Percentiles rank a stretch among this genome's conserved stretches.
These are phyloP conservation scores for Axea sp. DNA, from an alignment of 2,888 invertebrate genomes.

Conservation along the genomic window DNA sequence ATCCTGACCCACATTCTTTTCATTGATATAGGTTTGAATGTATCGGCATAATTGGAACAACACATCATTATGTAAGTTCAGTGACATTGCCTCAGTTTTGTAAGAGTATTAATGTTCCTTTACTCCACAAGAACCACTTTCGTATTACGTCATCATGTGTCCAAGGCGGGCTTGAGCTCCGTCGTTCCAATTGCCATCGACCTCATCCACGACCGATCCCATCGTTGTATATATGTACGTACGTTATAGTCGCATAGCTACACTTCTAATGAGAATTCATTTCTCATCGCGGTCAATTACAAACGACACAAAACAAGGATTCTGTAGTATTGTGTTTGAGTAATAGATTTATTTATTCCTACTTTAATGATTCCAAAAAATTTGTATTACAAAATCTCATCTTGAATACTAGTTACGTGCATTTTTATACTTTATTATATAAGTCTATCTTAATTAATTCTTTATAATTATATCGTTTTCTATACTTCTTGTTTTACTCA, in stretches of 20 bases:
- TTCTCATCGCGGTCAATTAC: conserved; percentile 52
- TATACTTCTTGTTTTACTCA: background rate
- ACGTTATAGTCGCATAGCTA: conserved; percentile 39
- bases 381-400: conserved; percentile 54
- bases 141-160: conserved; percentile 63
- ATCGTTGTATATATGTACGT: conserved; percentile 61
- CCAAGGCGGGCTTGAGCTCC: conserved; percentile 54
- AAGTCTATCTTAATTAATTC: conserved; percentile 4
- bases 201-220: conserved; percentile 62
- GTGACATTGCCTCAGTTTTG: conserved; percentile 72
- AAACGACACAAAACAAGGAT: conserved; percentile 31
- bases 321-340: conserved; percentile 46
- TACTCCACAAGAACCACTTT: conserved; percentile 62
- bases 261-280: conserved; percentile 57
- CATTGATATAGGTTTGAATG: conserved; percentile 30
- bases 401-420: conserved; percentile 16
- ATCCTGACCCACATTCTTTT: conserved; percentile 45
- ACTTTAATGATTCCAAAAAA: conserved; percentile 22
- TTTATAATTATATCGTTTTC: background rate
- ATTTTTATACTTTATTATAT: conserved; percentile 20
- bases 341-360: conserved; percentile 42
- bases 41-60: conserved; percentile 64
- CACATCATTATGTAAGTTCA: conserved; percentile 70
- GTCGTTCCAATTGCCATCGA: conserved; percentile 62
- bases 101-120: conserved; percentile 58